Base-by-base conservation (phyloP, 1,140 invertebrate genomes). In the Tyrophagus putrescentiae region DNA sequence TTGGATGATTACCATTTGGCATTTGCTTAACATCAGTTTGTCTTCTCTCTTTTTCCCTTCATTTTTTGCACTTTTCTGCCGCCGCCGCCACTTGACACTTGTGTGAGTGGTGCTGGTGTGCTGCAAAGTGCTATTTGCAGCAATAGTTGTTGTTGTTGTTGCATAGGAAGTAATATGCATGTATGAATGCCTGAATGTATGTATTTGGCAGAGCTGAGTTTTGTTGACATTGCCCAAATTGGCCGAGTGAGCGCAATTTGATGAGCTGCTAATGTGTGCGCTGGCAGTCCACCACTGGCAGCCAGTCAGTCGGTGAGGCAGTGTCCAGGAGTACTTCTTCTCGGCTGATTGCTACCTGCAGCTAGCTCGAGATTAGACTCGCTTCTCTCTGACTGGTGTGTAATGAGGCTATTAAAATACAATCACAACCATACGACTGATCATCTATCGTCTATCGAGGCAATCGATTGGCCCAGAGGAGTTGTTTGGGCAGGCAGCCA, bases 321-420 rank as follows among this genome's bases (percentile, higher is more conserved):
- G 25, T 42, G 25, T 42, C 18, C 3, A 3, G 4, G 25, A 21
- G 3, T 42, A 21, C 25, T 42, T 42, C 41, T 3, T 5, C 25
- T 5, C 25, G 18, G 18, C 36, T 39, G 11, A 13, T 39, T 39
- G 36, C n/a, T 39, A 39, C 11, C n/a, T 39, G 11, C 11, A n/a
- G 36, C n/a, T 39, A 39, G 36, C n/a, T n/a, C n/a, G n/a, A n/a
- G n/a, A n/a, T n/a, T n/a, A n/a, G n/a, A n/a, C n/a, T n/a, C n/a
- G n/a, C n/a, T n/a, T n/a, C n/a, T n/a, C n/a, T n/a, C n/a, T n/a
- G n/a, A n/a, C n/a, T n/a, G n/a, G n/a, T n/a, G n/a, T n/a, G 31
- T 54, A 54, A 54, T 54, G 32, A 54, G 32, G 25, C 52, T 54
- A 54, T 54, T 54, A 54, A 54, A 54, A 54, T 54, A 25, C 52